phyloP scores from a whole-genome alignment of 2,888 invertebrate species.

The Callimorpha dominula region DNA sequence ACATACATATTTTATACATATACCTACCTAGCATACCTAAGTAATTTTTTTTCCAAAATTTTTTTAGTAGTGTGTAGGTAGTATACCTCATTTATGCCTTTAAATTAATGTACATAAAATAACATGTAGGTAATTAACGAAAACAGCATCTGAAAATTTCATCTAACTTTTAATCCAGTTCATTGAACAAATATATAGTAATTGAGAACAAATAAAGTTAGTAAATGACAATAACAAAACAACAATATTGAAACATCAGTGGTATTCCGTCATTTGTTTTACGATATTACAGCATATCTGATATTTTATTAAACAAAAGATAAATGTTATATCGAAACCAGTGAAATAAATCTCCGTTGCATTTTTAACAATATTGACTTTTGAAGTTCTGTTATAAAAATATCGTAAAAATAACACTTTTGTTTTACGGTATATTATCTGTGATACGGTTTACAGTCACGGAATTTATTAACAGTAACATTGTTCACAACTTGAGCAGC shows the following conservation, averaged over 20 bases:
- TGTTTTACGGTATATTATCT: neutral
- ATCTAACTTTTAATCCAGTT: neutral
- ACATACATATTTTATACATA: no score
- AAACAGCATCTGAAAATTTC: no score
- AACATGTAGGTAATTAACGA: no score
- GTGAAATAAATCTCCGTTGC: neutral
- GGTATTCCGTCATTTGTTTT: neutral
- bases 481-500: neutral
- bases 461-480: no score
- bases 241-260: neutral
- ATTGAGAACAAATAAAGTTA: neutral
- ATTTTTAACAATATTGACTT: neutral
- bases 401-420: neutral
- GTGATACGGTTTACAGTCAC: neutral
- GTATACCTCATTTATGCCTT: no score
- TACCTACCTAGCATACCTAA: no score
- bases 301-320: neutral
- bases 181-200: neutral
- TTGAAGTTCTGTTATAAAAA: neutral
- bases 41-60: no score
- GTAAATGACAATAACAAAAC: neutral
- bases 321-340: neutral
- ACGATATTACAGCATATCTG: neutral
- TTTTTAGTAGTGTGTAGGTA: no score
- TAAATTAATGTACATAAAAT: no score